Base-by-base conservation (phyloP, 2,888 invertebrate genomes). In the Malachius bipustulatus region DNA sequence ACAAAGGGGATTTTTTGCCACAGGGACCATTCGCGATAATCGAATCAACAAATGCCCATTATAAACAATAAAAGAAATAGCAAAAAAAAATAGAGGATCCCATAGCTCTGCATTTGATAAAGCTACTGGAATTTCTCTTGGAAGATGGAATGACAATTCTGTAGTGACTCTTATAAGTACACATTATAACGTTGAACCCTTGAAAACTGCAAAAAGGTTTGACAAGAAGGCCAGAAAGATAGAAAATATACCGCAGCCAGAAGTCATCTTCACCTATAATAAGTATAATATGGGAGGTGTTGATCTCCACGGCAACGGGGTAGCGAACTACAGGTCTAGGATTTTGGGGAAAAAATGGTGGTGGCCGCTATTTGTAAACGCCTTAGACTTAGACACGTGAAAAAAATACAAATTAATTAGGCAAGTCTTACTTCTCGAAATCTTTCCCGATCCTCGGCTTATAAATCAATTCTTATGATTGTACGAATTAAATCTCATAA, bases 341-440 rank as follows among this genome's bases (percentile, higher is more conserved):
- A 40, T 49, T 26, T 34, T 37, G 6, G 39, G 39, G 4, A 41
- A 44, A 38, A 44, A 44, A 30, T 44, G 38, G 44, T 37, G 34
- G 41, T 48, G 45, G 48, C 47, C 47, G 14, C 34, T 51, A 33
- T 49, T 44, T 39, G 35, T 36, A 11, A 47, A 49, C 31, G 13
- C n/a, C n/a, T n/a, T n/a, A n/a, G n/a, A n/a, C n/a, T n/a, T n/a
- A n/a, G n/a, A n/a, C n/a, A n/a, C n/a, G n/a, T n/a, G n/a, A n/a
- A n/a, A n/a, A n/a, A n/a, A n/a, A n/a, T n/a, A n/a, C n/a, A n/a
- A n/a, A n/a, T n/a, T n/a, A n/a, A n/a, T n/a, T n/a, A n/a, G n/a
- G n/a, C n/a, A n/a, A n/a, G n/a, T n/a, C n/a, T n/a, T n/a, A n/a
- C n/a, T n/a, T n/a, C n/a, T n/a, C n/a, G n/a, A n/a, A n/a, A n/a